Percentiles rank a stretch among this genome's conserved stretches.
Evolutionary conservation across 1,140 invertebrate species (phyloP).

Genomic region (Onthophagus taurus): DNA sequence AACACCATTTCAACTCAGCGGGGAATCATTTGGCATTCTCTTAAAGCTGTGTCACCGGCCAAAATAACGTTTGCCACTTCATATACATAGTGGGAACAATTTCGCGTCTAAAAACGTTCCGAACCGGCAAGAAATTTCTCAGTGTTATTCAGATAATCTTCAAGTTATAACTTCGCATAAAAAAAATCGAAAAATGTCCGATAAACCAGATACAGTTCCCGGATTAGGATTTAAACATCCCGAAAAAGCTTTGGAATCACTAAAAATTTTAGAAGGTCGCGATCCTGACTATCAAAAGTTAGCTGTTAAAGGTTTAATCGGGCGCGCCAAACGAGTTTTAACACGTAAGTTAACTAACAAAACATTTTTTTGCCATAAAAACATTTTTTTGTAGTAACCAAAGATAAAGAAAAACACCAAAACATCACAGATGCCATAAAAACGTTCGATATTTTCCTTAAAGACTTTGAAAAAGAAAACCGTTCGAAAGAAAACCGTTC

Average conservation of each 20-base stretch:
- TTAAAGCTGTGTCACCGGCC: no score
- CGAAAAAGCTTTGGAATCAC: slow-evolving; percentile 53
- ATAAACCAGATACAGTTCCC: slow-evolving; percentile 42
- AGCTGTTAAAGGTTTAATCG: slow-evolving; percentile 52
- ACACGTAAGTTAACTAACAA: slow-evolving; percentile 49
- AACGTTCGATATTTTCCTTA: slow-evolving; percentile 53
- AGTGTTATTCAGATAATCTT: no score
- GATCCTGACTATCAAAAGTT: slow-evolving; percentile 57
- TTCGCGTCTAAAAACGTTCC: no score
- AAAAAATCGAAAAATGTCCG: slow-evolving; percentile 23
- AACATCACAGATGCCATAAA: slow-evolving; percentile 54
- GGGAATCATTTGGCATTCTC: no score
- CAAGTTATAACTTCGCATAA: slow-evolving; percentile 11
- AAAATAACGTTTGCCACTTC: no score
- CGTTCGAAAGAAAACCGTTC: slow-evolving; percentile 49
- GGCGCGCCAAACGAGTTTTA: slow-evolving; percentile 51
- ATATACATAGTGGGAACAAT: no score
- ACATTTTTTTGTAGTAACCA: slow-evolving; percentile 42
- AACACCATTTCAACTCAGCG: no score
- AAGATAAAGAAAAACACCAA: slow-evolving; percentile 54
- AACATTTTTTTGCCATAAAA: slow-evolving; percentile 2
- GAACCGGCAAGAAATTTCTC: no score
- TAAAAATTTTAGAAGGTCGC: slow-evolving; percentile 49
- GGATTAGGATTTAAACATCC: slow-evolving; percentile 57
- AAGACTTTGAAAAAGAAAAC: slow-evolving; percentile 51